phyloP scores from a whole-genome alignment of 1,140 invertebrate genomes.

The Cherax quadricarinatus region DNA sequence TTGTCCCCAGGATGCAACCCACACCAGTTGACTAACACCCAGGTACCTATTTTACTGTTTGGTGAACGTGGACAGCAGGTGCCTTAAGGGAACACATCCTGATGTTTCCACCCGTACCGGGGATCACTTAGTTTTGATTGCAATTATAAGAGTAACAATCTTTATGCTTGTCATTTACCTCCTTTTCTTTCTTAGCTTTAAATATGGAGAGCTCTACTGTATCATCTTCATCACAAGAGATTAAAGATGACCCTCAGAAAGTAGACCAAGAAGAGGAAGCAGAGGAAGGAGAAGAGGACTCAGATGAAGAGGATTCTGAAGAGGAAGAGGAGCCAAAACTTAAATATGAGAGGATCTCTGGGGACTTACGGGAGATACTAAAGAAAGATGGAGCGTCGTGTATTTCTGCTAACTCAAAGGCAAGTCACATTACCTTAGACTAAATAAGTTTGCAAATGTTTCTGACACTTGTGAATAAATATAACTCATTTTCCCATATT shows the following conservation, averaged over 20 bases:
- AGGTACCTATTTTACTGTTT: too few species aligned
- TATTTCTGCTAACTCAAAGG: slow-evolving; percentile 94
- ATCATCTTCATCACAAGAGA: not conserved
- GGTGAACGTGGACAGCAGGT: too few species aligned
- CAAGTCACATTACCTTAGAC: slow-evolving; percentile 75
- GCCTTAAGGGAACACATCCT: too few species aligned
- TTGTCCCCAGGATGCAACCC: too few species aligned
- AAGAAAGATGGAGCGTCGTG: slow-evolving; percentile 93
- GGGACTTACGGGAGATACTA: slow-evolving; percentile 91
- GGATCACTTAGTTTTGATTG: too few species aligned
- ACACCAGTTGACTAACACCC: too few species aligned
- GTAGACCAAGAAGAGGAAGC: not conserved
- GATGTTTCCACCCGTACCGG: too few species aligned
- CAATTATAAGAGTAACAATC: too few species aligned
- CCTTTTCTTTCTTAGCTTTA: not conserved
- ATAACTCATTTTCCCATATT: too few species aligned
- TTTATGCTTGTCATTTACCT: not conserved
- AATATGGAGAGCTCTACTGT: not conserved
- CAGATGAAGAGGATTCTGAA: slow-evolving; percentile 65
- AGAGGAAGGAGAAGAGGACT: not conserved
- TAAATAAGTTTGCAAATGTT: not conserved
- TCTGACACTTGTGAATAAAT: too few species aligned
- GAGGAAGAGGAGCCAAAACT: slow-evolving; percentile 87
- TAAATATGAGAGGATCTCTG: slow-evolving; percentile 92
- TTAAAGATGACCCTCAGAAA: not conserved